Evolutionary conservation across 2,797 vertebrate species (phyloP).

Genomic region (Sparidentex hasta): DNA sequence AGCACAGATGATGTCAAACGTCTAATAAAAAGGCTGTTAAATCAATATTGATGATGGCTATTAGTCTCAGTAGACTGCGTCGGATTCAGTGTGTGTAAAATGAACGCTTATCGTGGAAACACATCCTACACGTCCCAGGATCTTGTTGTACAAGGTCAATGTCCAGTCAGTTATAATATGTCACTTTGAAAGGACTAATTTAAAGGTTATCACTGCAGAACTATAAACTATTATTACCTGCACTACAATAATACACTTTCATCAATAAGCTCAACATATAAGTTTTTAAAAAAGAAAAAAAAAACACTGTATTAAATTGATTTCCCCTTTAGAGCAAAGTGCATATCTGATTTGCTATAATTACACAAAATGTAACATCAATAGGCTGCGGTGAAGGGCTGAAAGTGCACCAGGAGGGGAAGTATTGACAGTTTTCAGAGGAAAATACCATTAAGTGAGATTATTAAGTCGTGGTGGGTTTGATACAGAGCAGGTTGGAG

Average conservation of each 20-base stretch:
- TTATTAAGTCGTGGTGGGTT: background rate
- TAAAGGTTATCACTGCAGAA: background rate
- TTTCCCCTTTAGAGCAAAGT: background rate
- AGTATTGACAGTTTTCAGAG: conserved; percentile 20
- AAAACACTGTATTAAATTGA: background rate
- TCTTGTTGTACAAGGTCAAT: conserved; percentile 21
- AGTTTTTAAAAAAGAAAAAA: background rate
- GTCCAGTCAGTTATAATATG: background rate
- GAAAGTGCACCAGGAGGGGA: background rate
- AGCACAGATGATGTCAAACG: conserved; percentile 25
- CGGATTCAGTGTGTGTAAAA: background rate
- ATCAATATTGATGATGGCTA: conserved; percentile 9
- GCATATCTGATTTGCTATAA: conserved; percentile 23
- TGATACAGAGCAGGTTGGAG: background rate
- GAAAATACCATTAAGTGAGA: conserved; percentile 13
- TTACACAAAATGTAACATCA: background rate
- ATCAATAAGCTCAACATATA: background rate
- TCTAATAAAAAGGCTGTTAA: conserved; percentile 18
- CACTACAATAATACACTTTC: background rate
- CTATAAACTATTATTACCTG: background rate
- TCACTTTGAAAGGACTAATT: background rate
- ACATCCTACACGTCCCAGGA: conserved; percentile 7
- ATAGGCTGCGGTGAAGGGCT: background rate
- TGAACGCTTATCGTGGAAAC: conserved; percentile 11
- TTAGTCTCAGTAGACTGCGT: background rate